These are phyloP conservation scores for Staurois parvus DNA, from an alignment of 2,797 vertebrate species.

Conservation along the genomic window DNA sequence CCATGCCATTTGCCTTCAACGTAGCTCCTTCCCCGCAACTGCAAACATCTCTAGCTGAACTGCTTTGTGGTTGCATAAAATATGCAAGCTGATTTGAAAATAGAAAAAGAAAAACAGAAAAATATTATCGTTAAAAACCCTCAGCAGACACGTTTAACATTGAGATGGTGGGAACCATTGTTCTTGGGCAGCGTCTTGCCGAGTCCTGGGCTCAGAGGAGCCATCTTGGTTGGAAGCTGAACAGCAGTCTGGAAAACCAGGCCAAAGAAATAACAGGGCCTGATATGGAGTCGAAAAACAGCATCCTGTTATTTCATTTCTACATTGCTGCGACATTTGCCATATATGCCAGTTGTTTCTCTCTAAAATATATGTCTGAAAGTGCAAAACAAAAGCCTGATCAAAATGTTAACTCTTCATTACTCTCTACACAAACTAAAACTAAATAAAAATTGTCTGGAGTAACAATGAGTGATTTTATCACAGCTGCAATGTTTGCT, in stretches of 20 bases:
- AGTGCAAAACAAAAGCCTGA: too few species aligned
- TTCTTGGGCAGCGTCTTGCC: not conserved
- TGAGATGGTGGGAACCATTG: conserved; percentile 41
- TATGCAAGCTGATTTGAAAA: conserved; percentile 39
- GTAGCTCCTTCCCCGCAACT: conserved; percentile 32
- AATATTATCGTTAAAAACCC: conserved; percentile 51
- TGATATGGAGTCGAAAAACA: not conserved
- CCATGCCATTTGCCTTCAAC: conserved; percentile 15
- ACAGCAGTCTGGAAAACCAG: not conserved
- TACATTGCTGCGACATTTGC: not conserved
- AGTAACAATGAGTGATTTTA: too few species aligned
- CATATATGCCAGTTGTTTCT: not conserved
- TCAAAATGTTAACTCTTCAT: too few species aligned
- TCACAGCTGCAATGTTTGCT: too few species aligned
- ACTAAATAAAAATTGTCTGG: too few species aligned
- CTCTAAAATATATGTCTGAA: too few species aligned
- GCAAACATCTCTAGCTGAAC: conserved; percentile 29
- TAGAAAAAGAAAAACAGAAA: conserved; percentile 45
- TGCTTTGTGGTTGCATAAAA: conserved; percentile 46
- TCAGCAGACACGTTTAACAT: conserved; percentile 7
- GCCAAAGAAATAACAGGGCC: not conserved
- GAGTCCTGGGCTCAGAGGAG: not conserved
- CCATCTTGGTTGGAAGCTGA: conserved; percentile 13
- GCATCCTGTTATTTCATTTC: not conserved
- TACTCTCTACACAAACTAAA: too few species aligned